Conservation (phyloP, 2,888 invertebrate genomes). For the Trachelus stipa region DNA sequence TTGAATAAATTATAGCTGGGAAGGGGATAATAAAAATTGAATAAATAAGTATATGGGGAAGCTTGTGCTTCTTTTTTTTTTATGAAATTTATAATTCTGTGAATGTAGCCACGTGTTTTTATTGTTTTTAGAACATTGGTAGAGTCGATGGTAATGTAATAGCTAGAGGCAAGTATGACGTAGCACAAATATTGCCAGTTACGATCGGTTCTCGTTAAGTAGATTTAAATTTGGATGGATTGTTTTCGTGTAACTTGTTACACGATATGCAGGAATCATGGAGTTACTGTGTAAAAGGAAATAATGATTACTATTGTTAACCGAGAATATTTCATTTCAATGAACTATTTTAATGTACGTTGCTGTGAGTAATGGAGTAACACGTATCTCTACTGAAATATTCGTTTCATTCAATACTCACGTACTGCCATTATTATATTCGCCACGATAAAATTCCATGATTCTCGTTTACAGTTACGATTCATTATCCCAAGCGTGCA, state of each 20-base stretch:
- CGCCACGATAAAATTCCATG: no score
- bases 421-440: no score
- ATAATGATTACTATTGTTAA: neutral
- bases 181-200: neutral
- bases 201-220: neutral
- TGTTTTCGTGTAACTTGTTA: neutral
- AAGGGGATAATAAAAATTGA: neutral
- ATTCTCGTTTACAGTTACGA: neutral
- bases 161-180: neutral
- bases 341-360: neutral
- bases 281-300: neutral
- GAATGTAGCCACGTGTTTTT: no score
- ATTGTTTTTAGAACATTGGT: neutral
- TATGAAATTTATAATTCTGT: neutral
- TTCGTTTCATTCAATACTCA: neutral
- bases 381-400: neutral
- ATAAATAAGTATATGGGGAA: neutral
- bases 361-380: neutral
- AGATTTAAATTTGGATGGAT: neutral
- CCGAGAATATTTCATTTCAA: neutral
- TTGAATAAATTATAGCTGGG: neutral
- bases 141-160: neutral
- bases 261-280: neutral
- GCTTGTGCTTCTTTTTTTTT: no score
- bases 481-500: neutral